These are phyloP conservation scores for Pangasius krempfi DNA, from an alignment of 2,797 vertebrate species.

Conservation along the genomic window DNA sequence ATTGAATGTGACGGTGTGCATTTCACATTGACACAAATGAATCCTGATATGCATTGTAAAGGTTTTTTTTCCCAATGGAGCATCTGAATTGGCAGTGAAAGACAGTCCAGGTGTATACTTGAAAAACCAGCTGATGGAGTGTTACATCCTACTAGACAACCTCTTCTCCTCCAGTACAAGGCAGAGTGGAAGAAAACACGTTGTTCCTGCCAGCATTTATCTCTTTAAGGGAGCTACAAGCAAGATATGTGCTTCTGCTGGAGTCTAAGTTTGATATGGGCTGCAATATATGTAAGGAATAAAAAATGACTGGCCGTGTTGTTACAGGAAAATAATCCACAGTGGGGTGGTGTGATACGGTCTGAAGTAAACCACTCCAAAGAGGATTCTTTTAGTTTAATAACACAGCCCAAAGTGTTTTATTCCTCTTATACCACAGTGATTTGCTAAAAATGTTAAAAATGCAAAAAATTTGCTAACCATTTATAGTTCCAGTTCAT, in stretches of 20 bases:
- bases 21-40: slow-evolving; percentile 1
- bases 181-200: slow-evolving; percentile 1
- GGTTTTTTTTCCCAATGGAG: neutral
- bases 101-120: slow-evolving; percentile 5
- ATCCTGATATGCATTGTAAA: neutral
- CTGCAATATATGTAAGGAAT: neutral
- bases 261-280: neutral
- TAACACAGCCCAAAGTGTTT: neutral
- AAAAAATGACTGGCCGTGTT: neutral
- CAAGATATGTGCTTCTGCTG: neutral
- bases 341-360: neutral
- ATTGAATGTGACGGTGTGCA: neutral
- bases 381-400: neutral
- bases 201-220: slow-evolving; percentile 13
- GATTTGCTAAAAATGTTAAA: neutral
- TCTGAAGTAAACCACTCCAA: neutral
- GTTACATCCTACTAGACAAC: slow-evolving; percentile 1
- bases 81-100: neutral
- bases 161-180: neutral
- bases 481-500: neutral
- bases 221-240: neutral
- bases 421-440: neutral
- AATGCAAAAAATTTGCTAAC: too few species aligned
- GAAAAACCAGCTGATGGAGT: neutral
- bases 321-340: neutral